Conservation (phyloP, 2,113 vertebrate species). For the Esox niger region DNA sequence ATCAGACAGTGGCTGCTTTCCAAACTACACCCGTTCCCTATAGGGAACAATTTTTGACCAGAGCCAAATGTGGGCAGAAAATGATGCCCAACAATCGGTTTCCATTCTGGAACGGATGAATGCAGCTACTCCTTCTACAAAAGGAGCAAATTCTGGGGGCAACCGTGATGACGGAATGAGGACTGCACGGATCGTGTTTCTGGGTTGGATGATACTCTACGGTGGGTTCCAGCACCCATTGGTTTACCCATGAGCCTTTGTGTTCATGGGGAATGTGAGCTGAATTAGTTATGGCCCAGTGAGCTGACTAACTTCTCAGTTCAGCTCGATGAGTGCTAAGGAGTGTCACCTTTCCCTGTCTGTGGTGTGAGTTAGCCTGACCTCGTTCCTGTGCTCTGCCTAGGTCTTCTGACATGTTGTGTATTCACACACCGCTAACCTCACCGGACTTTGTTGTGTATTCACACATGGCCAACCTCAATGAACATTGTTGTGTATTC, state of each 20-base stretch:
- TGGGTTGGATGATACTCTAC: not conserved
- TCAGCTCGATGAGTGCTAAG: constrained; percentile 9
- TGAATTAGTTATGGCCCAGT: constrained; percentile 41
- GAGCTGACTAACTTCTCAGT: constrained; percentile 20
- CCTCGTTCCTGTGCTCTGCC: not conserved
- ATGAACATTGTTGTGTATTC: not conserved
- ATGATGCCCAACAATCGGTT: not conserved
- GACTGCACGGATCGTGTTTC: not conserved
- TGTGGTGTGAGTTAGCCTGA: constrained; percentile 4
- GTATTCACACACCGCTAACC: too few relatives aligned
- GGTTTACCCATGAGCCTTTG: constrained; percentile 22
- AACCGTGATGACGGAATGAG: not conserved
- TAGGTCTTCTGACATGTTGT: not conserved
- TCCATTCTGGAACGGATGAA: too few relatives aligned
- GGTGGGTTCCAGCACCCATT: not conserved
- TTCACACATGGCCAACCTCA: too few relatives aligned
- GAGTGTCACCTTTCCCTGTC: constrained; percentile 44
- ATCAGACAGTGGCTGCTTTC: not conserved
- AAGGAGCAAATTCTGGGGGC: not conserved
- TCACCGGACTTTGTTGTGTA: too few relatives aligned
- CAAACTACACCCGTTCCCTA: not conserved
- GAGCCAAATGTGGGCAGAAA: too few relatives aligned
- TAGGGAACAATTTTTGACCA: too few relatives aligned
- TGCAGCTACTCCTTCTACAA: too few relatives aligned
- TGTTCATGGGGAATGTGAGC: constrained; percentile 54